Evolutionary conservation across 1,140 invertebrate species (phyloP), one percentile per base, ranked within the genome.

Genomic region (Anoplophora glabripennis): DNA sequence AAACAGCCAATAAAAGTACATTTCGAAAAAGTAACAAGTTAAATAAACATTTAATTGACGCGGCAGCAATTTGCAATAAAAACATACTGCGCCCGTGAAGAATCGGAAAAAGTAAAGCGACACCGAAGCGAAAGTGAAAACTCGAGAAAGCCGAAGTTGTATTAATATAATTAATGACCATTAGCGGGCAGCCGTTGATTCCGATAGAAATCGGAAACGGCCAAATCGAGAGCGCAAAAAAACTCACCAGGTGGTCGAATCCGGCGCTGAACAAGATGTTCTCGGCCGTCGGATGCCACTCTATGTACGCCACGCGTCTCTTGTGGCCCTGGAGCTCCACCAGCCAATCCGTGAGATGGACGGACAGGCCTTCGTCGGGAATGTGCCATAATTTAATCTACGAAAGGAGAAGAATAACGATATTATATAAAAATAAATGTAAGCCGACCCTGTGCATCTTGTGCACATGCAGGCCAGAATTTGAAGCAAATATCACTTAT

Each of bases 281-380:
- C 72, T 95, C 90, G 41, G 93, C 94, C 1, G 90, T 90, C 1
- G 95, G 95, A 80, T 98, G 95, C 94, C 94, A 98, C 74, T 92
- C 89, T 47, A 98, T 84, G 63, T 94, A 86, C 53, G 92, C 87
- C 0, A 92, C 90, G 47, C 94, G 79, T 36, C 93, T 80, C 71
- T 93, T 93, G 78, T 98, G 95, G 0, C 89, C 89, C 65, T 86
- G 84, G 7, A 98, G 77, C 71, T 96, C 93, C 14, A 92, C 87
- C 42, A 95, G 75, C 82, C 91, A 92, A 38, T 96, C 91, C 0
- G 84, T 89, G 17, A 95, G 74, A 71, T 91, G 90, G 68, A 84
- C 83, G 0, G 85, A 84, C 1, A 93, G 76, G 1, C 94, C 94
- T 9, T 86, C 88, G 68, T 97, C 93, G 7, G 94, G 94, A 64